phyloP scores from a whole-genome alignment of 2,797 vertebrate species.

The Liasis olivaceus region DNA sequence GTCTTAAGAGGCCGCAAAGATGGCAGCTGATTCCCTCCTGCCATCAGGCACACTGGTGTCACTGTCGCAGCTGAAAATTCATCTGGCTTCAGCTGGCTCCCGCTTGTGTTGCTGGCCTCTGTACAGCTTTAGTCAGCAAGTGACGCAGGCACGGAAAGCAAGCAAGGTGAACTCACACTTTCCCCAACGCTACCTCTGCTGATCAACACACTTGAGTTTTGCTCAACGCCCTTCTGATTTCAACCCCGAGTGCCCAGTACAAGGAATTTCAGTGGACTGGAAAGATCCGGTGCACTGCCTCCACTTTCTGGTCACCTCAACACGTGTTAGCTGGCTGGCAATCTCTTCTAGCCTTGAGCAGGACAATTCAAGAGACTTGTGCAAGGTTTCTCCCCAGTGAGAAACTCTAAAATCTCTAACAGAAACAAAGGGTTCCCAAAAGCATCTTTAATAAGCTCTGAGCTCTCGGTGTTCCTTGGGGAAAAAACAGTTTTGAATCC shows the following conservation, averaged over 20 bases:
- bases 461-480: too few relatives aligned
- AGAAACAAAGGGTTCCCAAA: neutral
- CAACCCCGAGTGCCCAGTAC: neutral
- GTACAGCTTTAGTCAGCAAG: neutral
- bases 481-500: too few relatives aligned
- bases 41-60: too few relatives aligned
- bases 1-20: neutral
- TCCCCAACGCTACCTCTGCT: neutral
- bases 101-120: neutral
- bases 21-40: neutral
- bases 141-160: fast-evolving
- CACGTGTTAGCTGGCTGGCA: neutral
- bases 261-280: neutral
- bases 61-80: neutral
- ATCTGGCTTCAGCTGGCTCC: neutral
- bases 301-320: neutral
- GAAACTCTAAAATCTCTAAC: neutral
- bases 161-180: neutral
- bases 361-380: neutral
- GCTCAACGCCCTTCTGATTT: neutral
- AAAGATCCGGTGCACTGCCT: neutral
- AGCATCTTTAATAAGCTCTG: too few relatives aligned
- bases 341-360: too few relatives aligned
- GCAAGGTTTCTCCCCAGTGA: neutral
- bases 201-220: too few relatives aligned